These are phyloP conservation scores for Oreochromis grahami DNA, from an alignment of 2,797 vertebrate genomes.

Conservation along the genomic window DNA sequence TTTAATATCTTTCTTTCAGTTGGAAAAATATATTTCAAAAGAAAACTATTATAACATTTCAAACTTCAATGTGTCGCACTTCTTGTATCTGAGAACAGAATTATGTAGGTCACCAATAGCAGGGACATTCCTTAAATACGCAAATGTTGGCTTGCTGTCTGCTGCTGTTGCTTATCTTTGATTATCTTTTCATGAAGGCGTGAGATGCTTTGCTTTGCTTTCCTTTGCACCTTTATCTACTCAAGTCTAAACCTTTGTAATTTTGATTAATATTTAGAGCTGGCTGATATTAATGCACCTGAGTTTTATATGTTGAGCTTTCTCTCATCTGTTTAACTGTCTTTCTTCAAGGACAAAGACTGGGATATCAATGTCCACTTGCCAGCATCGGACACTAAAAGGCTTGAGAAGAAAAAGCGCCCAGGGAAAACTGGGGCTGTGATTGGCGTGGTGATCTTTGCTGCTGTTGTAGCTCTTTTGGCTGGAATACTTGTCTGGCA, in stretches of 20 bases:
- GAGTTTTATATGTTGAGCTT: background rate
- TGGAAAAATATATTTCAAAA: background rate
- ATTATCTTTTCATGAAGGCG: fast-evolving
- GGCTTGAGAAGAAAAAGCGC: constrained; percentile 83
- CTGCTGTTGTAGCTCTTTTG: constrained; percentile 72
- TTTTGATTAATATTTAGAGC: background rate
- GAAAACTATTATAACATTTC: background rate
- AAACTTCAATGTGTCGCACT: background rate
- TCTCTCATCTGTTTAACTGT: background rate
- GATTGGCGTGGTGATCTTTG: constrained; percentile 46
- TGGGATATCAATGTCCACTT: constrained; percentile 83
- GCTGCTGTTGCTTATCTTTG: background rate
- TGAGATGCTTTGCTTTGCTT: background rate
- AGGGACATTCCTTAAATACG: constrained; percentile 18
- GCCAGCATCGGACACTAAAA: constrained; percentile 82
- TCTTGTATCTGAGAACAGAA: background rate
- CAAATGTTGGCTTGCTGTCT: constrained; percentile 5
- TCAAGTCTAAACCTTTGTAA: background rate
- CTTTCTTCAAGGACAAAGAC: constrained; percentile 69
- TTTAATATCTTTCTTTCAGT: no score
- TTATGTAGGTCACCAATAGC: background rate
- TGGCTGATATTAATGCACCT: background rate
- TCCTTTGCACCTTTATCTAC: background rate
- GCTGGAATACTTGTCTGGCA: constrained; percentile 90
- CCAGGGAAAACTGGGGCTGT: constrained; percentile 70